These are phyloP conservation scores for Caenorhabditis wallacei DNA, from an alignment of 2,888 invertebrate species.

Conservation along the genomic window DNA sequence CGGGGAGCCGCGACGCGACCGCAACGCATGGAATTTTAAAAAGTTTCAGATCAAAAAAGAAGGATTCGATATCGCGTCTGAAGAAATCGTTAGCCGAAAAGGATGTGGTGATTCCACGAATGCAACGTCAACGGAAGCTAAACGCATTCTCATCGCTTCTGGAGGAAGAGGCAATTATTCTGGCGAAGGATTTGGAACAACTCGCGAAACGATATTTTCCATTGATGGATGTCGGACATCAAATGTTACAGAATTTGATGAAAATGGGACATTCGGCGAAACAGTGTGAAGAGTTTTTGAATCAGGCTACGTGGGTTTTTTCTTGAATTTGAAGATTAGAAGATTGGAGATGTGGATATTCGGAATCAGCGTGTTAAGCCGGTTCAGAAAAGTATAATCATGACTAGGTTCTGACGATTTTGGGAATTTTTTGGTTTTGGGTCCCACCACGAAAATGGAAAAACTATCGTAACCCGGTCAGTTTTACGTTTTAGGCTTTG, in stretches of 20 bases:
- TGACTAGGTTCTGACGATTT: too few relatives aligned
- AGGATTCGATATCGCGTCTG: too few relatives aligned
- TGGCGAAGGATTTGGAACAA: not conserved
- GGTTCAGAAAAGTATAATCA: too few relatives aligned
- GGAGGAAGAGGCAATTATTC: not conserved
- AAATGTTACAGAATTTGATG: not conserved
- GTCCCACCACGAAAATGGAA: too few relatives aligned
- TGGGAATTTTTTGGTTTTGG: too few relatives aligned
- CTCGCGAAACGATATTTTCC: not conserved
- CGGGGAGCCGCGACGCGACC: too few relatives aligned
- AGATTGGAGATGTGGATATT: too few relatives aligned
- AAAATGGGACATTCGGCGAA: not conserved
- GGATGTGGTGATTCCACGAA: not conserved
- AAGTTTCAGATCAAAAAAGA: conserved; percentile 23
- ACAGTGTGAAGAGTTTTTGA: not conserved
- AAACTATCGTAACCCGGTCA: too few relatives aligned
- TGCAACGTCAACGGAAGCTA: not conserved
- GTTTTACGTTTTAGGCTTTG: too few relatives aligned
- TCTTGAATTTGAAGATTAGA: too few relatives aligned
- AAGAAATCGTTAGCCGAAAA: not conserved
- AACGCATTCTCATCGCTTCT: conserved; percentile 4
- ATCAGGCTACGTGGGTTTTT: not conserved
- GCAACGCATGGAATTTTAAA: too few relatives aligned
- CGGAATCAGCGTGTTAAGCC: too few relatives aligned
- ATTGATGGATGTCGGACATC: not conserved